Evolutionary conservation across 2,797 vertebrate species (phyloP).

Genomic region (Liasis olivaceus): DNA sequence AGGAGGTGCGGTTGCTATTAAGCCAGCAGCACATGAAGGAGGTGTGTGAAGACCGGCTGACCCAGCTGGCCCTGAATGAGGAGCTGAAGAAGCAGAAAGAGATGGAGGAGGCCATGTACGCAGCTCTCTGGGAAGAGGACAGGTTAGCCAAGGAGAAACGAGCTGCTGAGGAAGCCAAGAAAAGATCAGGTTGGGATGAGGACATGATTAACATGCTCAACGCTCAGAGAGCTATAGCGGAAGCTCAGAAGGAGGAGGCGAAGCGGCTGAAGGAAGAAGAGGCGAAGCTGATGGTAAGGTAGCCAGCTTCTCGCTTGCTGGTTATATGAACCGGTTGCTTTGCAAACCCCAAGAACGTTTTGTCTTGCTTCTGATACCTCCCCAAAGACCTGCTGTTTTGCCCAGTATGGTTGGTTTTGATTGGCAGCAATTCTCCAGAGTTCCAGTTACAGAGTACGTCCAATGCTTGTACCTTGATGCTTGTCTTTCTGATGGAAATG

Average conservation of each 20-base stretch:
- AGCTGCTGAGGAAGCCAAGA: slow-evolving; percentile 48
- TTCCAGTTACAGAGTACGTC: no score
- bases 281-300: slow-evolving; percentile 76
- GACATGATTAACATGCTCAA: slow-evolving; percentile 64
- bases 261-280: slow-evolving; percentile 79
- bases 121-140: slow-evolving; percentile 82
- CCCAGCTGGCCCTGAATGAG: slow-evolving; percentile 76
- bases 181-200: slow-evolving; percentile 41
- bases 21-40: slow-evolving; percentile 61
- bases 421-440: not conserved
- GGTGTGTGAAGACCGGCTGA: slow-evolving; percentile 72
- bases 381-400: not conserved
- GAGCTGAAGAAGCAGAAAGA: slow-evolving; percentile 63
- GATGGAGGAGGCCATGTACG: slow-evolving; percentile 78
- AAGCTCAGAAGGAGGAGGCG: slow-evolving; percentile 59
- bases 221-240: slow-evolving; percentile 71
- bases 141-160: slow-evolving; percentile 77
- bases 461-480: not conserved
- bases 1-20: slow-evolving; percentile 74
- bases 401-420: not conserved
- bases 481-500: not conserved
- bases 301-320: not conserved
- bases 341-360: not conserved
- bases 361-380: not conserved
- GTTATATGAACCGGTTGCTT: not conserved